Evolutionary conservation across 1,140 invertebrate species (phyloP).

Genomic region (Apis cerana): DNA sequence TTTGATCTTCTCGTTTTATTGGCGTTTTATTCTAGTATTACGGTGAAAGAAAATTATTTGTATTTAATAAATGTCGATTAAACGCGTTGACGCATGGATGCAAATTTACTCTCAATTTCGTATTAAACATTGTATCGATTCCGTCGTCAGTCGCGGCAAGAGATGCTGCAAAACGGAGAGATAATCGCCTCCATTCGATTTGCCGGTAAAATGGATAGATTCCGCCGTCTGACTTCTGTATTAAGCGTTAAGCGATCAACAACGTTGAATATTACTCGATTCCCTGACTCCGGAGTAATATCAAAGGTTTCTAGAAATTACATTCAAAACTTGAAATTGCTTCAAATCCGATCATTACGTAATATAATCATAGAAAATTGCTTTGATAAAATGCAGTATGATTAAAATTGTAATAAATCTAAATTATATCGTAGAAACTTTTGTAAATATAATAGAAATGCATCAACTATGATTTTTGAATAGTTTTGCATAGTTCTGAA

Average conservation of each 20-base stretch:
- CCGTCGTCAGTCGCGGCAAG: background rate
- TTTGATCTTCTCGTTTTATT: no score
- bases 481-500: no score
- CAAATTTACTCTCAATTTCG: background rate
- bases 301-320: background rate
- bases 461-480: no score
- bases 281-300: background rate
- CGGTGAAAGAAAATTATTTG: no score
- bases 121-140: conserved; percentile 10
- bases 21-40: no score
- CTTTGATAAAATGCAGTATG: no score
- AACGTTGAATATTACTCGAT: background rate
- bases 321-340: background rate
- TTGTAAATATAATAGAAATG: no score
- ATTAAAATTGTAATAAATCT: no score
- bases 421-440: no score
- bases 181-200: conserved; percentile 11
- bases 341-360: background rate
- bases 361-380: no score
- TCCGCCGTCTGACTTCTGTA: background rate
- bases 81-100: background rate
- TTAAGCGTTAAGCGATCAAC: background rate
- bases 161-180: background rate
- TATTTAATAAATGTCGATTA: background rate
- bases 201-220: background rate